phyloP scores from a whole-genome alignment of 2,797 vertebrate genomes.

The Todus mexicanus region DNA sequence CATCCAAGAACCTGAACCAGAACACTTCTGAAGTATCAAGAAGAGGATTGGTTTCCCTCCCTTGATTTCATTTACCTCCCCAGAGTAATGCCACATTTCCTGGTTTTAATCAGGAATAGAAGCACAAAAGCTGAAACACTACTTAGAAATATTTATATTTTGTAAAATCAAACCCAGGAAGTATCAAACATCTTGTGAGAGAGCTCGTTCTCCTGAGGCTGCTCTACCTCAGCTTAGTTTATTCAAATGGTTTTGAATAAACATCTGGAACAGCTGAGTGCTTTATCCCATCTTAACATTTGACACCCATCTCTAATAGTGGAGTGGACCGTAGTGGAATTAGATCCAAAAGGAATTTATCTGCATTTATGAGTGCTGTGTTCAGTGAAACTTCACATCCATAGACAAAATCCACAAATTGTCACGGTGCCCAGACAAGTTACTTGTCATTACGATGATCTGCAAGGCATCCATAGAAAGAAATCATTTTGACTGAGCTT shows the following conservation, averaged over 20 bases:
- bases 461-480: conserved; percentile 52
- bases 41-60: neutral
- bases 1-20: neutral
- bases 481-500: conserved; percentile 68
- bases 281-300: neutral
- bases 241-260: conserved; percentile 17
- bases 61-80: neutral
- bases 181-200: neutral
- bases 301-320: conserved; percentile 26
- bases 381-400: conserved; percentile 59
- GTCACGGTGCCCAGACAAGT: conserved; percentile 72
- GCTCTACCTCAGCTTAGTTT: neutral
- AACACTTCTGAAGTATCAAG: neutral
- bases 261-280: conserved; percentile 8
- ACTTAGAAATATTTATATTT: neutral
- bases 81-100: neutral
- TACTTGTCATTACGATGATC: conserved; percentile 63
- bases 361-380: conserved; percentile 12
- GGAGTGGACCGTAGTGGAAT: conserved; percentile 14
- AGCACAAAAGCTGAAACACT: neutral
- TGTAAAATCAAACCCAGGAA: neutral
- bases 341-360: conserved; percentile 51
- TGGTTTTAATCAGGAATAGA: neutral
- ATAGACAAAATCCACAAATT: conserved; percentile 64
- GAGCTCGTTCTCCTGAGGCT: neutral